Evolutionary conservation across 2,888 invertebrate genomes (phyloP), one percentile per base, ranked within the genome.

Genomic region (Ommatoiulus sabulosus): DNA sequence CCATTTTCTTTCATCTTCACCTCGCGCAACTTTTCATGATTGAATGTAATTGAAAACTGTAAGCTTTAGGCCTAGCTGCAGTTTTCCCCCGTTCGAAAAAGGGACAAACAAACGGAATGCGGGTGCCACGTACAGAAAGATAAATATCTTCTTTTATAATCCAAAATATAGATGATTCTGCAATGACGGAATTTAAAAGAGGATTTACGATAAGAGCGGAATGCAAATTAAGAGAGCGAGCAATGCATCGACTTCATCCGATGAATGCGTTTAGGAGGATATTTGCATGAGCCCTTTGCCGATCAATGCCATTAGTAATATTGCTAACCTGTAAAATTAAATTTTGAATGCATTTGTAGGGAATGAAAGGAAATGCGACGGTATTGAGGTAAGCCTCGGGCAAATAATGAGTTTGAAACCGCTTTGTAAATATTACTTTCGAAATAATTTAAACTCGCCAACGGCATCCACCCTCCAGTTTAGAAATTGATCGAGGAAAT

Each of bases 1-100:
- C 85, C 85, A 46, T n/a, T 85, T 85, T 46, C 85, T 85, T 85
- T 85, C 85, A 44, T 46, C 46, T 72, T 72, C 72, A 72, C 72
- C 72, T 72, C 24, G 72, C 72, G 72, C 72, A 72, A 72, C 72
- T 72, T 72, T 72, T 72, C 72, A 72, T 72, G 72, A 72, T 72
- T 72, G 72, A 72, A 72, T 72, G 72, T 72, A 72, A 72, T 72
- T 72, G 72, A 72, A 72, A 72, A 72, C 72, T 72, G 72, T 72
- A 72, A 72, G 72, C 72, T 72, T 72, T 72, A 72, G 72, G 72
- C 72, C 72, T 24, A 10, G 72, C 12, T 35, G 35, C 35, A 35
- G 35, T 35, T 35, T 72, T 72, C 24, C 72, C 7, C 52, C 72
- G 24, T 72, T 72, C 24, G 12, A 72, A 8, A 0, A 24, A 24